Percentiles rank a stretch among this genome's conserved stretches.
Conservation (phyloP, 2,113 vertebrate species). For the Prietella phreatophila region DNA sequence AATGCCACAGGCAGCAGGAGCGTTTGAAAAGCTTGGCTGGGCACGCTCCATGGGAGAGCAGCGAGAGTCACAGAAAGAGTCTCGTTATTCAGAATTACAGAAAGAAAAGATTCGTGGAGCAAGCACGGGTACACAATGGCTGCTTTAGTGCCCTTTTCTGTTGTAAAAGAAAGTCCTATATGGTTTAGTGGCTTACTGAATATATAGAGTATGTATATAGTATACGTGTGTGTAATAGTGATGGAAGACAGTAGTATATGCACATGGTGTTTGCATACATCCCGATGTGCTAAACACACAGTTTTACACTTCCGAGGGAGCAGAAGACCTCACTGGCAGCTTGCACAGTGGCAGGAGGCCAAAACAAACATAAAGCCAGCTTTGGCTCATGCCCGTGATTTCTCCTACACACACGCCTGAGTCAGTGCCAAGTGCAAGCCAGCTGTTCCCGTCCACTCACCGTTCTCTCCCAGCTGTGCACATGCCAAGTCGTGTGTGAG, state of each 20-base stretch:
- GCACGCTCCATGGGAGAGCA: constrained; percentile 1
- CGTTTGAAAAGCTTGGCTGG: constrained; percentile 43
- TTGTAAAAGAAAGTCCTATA: not conserved
- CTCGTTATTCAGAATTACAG: constrained; percentile 13
- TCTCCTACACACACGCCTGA: constrained; percentile 37
- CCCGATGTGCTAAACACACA: constrained; percentile 49
- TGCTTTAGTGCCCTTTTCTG: not conserved
- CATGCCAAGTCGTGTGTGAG: constrained; percentile 28
- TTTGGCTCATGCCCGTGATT: constrained; percentile 41
- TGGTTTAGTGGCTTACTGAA: not conserved
- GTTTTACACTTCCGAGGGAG: constrained; percentile 49
- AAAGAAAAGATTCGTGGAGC: not conserved
- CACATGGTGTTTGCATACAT: constrained; percentile 37
- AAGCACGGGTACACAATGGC: not conserved
- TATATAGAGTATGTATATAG: not conserved
- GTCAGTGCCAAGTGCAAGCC: constrained; percentile 55
- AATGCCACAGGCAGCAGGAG: constrained; percentile 46
- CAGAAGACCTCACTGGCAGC: constrained; percentile 41
- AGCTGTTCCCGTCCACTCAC: constrained; percentile 61
- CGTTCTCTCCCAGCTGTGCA: constrained; percentile 56
- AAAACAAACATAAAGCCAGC: constrained; percentile 46
- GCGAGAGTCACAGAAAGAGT: constrained; percentile 24
- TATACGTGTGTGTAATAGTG: not conserved
- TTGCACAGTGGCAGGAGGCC: constrained; percentile 45
- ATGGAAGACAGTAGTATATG: not conserved